phyloP scores from a whole-genome alignment of 2,888 invertebrate species.

The Cerceris rybyensis region DNA sequence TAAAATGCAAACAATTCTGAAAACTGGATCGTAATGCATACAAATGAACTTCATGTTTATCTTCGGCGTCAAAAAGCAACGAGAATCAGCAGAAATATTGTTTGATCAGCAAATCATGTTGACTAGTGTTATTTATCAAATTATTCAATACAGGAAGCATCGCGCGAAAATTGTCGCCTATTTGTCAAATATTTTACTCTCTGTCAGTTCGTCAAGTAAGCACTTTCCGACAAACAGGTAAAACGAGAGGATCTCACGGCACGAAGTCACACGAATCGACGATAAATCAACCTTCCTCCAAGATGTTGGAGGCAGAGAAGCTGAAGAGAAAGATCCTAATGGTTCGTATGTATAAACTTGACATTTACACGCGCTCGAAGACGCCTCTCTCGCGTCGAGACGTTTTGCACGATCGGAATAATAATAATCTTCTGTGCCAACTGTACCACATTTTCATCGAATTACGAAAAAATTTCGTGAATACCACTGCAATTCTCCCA shows the following conservation, averaged over 20 bases:
- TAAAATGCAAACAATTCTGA: too few species aligned
- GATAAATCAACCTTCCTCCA: conserved; percentile 33
- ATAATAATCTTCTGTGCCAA: neutral
- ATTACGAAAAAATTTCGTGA: neutral
- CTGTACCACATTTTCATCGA: neutral
- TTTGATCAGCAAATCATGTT: too few species aligned
- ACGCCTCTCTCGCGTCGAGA: neutral
- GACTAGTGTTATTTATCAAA: neutral
- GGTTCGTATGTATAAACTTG: conserved; percentile 8
- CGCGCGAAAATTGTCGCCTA: conserved; percentile 10
- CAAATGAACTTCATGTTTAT: neutral
- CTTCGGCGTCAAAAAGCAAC: too few species aligned
- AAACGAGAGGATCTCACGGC: neutral
- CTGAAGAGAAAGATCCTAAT: conserved; percentile 16
- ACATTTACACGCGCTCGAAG: conserved; percentile 7
- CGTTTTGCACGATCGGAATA: neutral
- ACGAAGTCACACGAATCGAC: conserved; percentile 19
- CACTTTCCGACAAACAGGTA: conserved; percentile 14
- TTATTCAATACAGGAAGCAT: conserved; percentile 4
- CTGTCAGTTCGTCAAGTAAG: conserved; percentile 26
- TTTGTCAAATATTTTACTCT: conserved; percentile 30
- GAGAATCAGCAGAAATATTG: too few species aligned
- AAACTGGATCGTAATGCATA: neutral
- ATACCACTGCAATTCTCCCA: neutral
- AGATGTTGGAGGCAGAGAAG: neutral